Percentiles rank a stretch among this genome's conserved stretches.
These are phyloP conservation scores for Phrynocephalus vlangalii DNA, from an alignment of 2,797 vertebrate species.

Conservation along the genomic window DNA sequence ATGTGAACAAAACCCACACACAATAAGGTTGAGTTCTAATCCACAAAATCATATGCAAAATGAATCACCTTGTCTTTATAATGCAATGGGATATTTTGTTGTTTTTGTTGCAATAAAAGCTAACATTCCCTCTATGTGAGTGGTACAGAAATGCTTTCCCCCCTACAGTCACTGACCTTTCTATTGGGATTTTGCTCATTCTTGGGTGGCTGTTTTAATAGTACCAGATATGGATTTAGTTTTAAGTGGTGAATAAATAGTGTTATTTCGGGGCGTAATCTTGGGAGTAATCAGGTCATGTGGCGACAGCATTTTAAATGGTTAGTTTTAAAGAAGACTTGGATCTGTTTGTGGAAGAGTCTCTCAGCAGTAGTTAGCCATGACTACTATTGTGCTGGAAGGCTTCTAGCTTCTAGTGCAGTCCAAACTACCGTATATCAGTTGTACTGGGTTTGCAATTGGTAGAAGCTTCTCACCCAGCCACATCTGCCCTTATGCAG, in stretches of 20 bases:
- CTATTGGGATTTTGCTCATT: neutral
- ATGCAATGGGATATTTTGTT: too few species aligned
- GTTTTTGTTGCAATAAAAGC: neutral
- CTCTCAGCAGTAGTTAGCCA: neutral
- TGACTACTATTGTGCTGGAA: too few species aligned
- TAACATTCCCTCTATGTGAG: neutral
- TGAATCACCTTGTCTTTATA: too few species aligned
- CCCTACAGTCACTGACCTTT: neutral
- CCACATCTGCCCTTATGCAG: too few species aligned
- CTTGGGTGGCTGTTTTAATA: neutral
- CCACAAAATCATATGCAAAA: too few species aligned
- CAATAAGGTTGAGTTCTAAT: too few species aligned
- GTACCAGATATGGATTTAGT: neutral
- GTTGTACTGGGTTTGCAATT: too few species aligned
- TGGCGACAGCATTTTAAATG: neutral
- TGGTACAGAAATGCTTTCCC: too few species aligned
- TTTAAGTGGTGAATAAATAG: neutral
- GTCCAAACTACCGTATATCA: too few species aligned
- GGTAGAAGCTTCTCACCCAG: too few species aligned
- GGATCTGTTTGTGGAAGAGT: neutral
- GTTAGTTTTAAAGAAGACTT: neutral
- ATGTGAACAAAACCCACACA: neutral
- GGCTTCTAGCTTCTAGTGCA: too few species aligned
- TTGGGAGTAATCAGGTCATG: neutral
- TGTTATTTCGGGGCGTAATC: neutral